Evolutionary conservation across 2,888 invertebrate species (phyloP), one percentile per base, ranked within the genome.

Genomic region (Diaphora mendica): DNA sequence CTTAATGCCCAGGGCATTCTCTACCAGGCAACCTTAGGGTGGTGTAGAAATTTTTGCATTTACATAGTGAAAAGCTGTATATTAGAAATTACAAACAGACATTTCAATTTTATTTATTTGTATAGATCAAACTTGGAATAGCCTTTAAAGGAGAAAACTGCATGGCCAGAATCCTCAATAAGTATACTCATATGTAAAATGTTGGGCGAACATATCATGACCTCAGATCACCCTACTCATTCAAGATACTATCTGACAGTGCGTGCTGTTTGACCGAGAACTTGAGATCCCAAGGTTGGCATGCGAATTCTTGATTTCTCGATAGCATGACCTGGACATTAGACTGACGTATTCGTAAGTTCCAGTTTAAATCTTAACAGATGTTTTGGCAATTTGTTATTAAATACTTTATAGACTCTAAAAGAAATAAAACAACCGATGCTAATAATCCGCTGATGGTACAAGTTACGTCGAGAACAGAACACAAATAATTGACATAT

Each of bases 161-260:
- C 42, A 42, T 13, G 13, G 13, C 42, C 7, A 42, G 42, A 42
- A 42, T 13, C 42, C 13, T 42, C 42, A 42, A 42, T 23, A 51
- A 51, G 5, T 33, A 33, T n/a, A n/a, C n/a, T 33, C 33, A 33
- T 33, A 33, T 33, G 33, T 33, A 33, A 33, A 33, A 33, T 33
- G 33, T 33, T 44, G 66, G 70, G 26, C 65, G 55, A 59, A 66
- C 4, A 48, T 65, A 55, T 55, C 42, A 55, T 39, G 48, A 39
- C 20, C 17, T 26, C 26, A 26, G 64, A 13, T 55, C 79, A 64
- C 68, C 64, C 70, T 68, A 70, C 65, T 55, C 66, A 59, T 55
- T 70, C 75, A 78, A 82, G 87, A 87, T 87, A 80, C 65, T 78
- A 87, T 88, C 88, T 81, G 81, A 78, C 80, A 89, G 87, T 88